phyloP scores from a whole-genome alignment of 2,797 vertebrate species.

The Rhinatrema bivittatum region DNA sequence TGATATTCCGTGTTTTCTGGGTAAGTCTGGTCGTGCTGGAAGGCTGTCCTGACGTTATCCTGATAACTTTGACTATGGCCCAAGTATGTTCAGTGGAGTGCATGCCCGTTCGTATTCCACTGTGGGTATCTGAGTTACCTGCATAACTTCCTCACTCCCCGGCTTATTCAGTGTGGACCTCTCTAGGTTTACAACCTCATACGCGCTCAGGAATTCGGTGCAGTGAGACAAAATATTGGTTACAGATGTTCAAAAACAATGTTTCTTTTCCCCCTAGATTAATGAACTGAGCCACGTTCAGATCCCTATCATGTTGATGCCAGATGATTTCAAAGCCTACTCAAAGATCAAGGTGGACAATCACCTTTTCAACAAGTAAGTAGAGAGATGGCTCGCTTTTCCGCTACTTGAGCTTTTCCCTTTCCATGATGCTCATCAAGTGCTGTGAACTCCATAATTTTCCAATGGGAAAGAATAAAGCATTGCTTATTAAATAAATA shows the following conservation, averaged over 20 bases:
- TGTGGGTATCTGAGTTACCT: too few relatives aligned
- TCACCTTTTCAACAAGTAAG: constrained; percentile 99
- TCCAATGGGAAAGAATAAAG: constrained; percentile 43
- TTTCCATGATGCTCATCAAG: constrained; percentile 38
- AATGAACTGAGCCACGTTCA: constrained; percentile 98
- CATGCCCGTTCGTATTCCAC: too few relatives aligned
- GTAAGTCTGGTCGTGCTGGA: too few relatives aligned
- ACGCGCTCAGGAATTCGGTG: too few relatives aligned
- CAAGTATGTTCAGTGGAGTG: too few relatives aligned
- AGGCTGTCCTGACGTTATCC: too few relatives aligned
- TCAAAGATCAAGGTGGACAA: constrained; percentile 99
- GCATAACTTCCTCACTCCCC: too few relatives aligned
- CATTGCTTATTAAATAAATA: constrained; percentile 53
- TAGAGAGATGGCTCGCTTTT: not conserved
- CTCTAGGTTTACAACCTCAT: too few relatives aligned
- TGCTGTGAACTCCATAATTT: constrained; percentile 36
- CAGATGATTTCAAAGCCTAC: constrained; percentile 98
- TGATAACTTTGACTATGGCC: too few relatives aligned
- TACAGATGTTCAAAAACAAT: not conserved
- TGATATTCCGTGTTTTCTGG: too few relatives aligned
- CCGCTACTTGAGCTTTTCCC: constrained; percentile 7
- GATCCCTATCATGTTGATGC: constrained; percentile 98
- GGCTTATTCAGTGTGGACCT: too few relatives aligned
- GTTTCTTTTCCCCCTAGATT: constrained; percentile 64
- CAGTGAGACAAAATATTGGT: too few relatives aligned